phyloP scores from a whole-genome alignment of 2,113 vertebrate genomes.

The Neolamprologus longior region DNA sequence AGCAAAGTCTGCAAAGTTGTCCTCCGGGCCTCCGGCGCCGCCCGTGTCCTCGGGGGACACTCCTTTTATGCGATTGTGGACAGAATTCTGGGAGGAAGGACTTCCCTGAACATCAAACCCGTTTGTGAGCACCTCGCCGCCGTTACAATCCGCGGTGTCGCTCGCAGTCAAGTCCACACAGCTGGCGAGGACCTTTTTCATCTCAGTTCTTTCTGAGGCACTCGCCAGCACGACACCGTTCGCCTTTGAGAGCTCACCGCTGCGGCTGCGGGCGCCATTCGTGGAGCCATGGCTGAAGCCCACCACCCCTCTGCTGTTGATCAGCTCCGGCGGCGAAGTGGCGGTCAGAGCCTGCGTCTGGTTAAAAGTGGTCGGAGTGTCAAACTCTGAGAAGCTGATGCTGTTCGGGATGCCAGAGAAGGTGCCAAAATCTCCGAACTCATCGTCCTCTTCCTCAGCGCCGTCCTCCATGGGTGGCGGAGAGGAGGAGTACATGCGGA shows the following conservation, averaged over 20 bases:
- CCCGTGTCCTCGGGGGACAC: slow-evolving; percentile 56
- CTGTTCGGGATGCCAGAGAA: slow-evolving; percentile 83
- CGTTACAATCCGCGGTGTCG: slow-evolving; percentile 70
- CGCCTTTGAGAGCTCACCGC: slow-evolving; percentile 59
- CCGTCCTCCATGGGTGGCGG: slow-evolving; percentile 92
- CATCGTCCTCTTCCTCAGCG: slow-evolving; percentile 86
- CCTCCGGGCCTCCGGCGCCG: slow-evolving; percentile 52
- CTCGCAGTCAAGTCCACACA: slow-evolving; percentile 16
- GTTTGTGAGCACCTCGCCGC: slow-evolving; percentile 84
- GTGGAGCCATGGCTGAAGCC: slow-evolving; percentile 71
- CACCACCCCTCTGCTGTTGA: slow-evolving; percentile 63
- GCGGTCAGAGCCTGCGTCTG: slow-evolving; percentile 57
- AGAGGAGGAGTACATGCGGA: slow-evolving; percentile 94
- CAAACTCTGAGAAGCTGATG: slow-evolving; percentile 86
- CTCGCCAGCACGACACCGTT: slow-evolving; percentile 66
- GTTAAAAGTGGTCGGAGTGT: slow-evolving; percentile 75
- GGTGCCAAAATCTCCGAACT: slow-evolving; percentile 91
- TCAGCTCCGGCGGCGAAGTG: slow-evolving; percentile 72
- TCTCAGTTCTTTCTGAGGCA: slow-evolving; percentile 61
- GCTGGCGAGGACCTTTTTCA: slow-evolving; percentile 42
- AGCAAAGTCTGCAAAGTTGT: slow-evolving; percentile 87
- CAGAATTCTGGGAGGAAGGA: slow-evolving; percentile 33
- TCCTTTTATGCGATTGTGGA: slow-evolving; percentile 46
- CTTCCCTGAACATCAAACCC: slow-evolving; percentile 77
- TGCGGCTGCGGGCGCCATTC: slow-evolving; percentile 61